Conservation (phyloP, 2,797 vertebrate genomes). For the Chiloscyllium punctatum region DNA sequence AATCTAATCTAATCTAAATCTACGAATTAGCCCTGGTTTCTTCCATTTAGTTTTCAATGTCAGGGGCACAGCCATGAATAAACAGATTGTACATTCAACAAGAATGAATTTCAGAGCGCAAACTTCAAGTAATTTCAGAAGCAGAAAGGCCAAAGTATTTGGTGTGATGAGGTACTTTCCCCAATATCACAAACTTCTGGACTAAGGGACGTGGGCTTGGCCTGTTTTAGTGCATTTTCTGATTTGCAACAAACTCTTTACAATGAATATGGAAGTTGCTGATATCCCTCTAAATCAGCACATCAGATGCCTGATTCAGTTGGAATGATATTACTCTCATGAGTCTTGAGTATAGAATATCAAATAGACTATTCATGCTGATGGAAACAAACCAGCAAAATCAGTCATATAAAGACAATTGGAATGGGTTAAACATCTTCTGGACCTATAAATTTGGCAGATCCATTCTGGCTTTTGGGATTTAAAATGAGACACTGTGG, state of each 20-base stretch:
- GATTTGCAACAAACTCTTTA: not conserved
- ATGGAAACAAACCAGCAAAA: not conserved
- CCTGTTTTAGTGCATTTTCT: not conserved
- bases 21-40: conserved; percentile 39
- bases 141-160: not conserved
- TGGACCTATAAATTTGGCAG: not conserved
- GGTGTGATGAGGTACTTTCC: not conserved
- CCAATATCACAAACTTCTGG: not conserved
- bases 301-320: not conserved
- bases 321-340: not conserved
- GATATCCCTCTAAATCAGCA: not conserved
- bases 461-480: not conserved
- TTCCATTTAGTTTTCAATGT: conserved; percentile 33
- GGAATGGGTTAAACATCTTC: not conserved
- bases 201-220: not conserved
- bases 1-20: conserved; percentile 10
- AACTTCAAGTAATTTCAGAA: not conserved
- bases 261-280: not conserved
- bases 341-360: not conserved
- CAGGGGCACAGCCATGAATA: not conserved
- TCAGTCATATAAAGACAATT: not conserved
- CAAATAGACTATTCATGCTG: not conserved
- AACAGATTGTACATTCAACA: not conserved
- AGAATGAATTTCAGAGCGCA: not conserved
- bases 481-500: not conserved